Evolutionary conservation across 1,140 invertebrate genomes (phyloP), one percentile per base, ranked within the genome.

Genomic region (Pteromalus puparum): DNA sequence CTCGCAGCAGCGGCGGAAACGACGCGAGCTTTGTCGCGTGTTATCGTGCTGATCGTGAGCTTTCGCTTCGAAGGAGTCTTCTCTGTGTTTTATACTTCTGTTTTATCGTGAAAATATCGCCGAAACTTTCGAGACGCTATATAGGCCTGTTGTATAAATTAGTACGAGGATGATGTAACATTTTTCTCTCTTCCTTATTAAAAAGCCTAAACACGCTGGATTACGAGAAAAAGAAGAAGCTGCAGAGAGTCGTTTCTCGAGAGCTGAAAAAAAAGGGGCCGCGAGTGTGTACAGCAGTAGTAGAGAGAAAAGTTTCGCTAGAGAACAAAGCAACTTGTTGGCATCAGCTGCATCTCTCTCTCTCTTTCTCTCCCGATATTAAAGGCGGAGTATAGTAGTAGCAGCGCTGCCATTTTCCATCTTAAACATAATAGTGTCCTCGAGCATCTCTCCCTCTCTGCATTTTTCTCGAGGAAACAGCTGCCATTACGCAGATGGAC

Each of bases 1-100:
- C 86, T 46, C 85, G 88, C 92, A 92, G 80, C 84, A 61, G 61
- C n/a, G 10, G 2, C 30, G 21, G 28, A 21, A 42, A 74, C 28
- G 34, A 38, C 15, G 34, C 34, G 72, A 74, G 72, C 72, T 21
- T 34, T 42, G 28, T 26, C 12, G 28, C 67, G 67, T 26, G 67
- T 26, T 30, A 21, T 30, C 72, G 72, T n/a, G 72, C 21, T 2
- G 13, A 74, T 42, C 72, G 15, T 1, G 67, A 61, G 53, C 53
- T 61, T 61, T 61, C 53, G 53, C 53, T n/a, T 61, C 53, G 53
- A 9, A 61, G 21, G 21, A 61, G 53, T 18, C 53, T 61, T n/a
- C 18, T 4, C n/a, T 9, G 53, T 70, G 67, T 73, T 34, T 0
- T 53, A 46, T 77, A 42, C 26, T 48, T 48, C 18, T 67, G 65